Evolutionary conservation across 2,797 vertebrate genomes (phyloP).

Genomic region (Cynopterus sphinx): DNA sequence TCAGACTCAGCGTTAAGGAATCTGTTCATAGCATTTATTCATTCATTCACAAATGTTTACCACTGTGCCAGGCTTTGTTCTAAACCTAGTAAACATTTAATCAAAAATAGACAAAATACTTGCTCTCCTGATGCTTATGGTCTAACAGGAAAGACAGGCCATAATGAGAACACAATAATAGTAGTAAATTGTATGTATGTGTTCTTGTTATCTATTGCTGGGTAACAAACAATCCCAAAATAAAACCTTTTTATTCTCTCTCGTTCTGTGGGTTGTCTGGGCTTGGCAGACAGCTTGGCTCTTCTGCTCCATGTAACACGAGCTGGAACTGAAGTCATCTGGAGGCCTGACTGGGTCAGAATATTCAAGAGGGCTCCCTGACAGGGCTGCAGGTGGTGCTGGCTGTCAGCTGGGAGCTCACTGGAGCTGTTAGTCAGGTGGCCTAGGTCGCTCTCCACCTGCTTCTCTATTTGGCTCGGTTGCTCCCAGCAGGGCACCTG

Average conservation of each 20-base stretch:
- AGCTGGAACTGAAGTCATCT: neutral
- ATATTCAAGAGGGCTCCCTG: neutral
- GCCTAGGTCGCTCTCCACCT: neutral
- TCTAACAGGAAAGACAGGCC: neutral
- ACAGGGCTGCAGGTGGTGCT: neutral
- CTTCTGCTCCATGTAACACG: neutral
- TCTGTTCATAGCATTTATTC: neutral
- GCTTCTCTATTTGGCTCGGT: neutral
- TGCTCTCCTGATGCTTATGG: neutral
- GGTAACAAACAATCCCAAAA: neutral
- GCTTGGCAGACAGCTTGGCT: neutral
- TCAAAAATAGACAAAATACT: neutral
- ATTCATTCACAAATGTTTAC: neutral
- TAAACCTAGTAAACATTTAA: neutral
- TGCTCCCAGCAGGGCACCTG: neutral
- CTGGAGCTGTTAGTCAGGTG: neutral
- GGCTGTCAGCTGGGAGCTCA: neutral
- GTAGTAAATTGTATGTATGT: neutral
- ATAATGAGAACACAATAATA: neutral
- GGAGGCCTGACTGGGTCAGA: neutral
- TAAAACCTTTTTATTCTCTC: neutral
- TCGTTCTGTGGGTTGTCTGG: neutral
- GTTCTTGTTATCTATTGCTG: neutral
- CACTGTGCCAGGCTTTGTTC: neutral
- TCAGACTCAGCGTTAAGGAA: neutral